phyloP scores from a whole-genome alignment of 1,140 invertebrate species.

The Brachionus rubens region DNA sequence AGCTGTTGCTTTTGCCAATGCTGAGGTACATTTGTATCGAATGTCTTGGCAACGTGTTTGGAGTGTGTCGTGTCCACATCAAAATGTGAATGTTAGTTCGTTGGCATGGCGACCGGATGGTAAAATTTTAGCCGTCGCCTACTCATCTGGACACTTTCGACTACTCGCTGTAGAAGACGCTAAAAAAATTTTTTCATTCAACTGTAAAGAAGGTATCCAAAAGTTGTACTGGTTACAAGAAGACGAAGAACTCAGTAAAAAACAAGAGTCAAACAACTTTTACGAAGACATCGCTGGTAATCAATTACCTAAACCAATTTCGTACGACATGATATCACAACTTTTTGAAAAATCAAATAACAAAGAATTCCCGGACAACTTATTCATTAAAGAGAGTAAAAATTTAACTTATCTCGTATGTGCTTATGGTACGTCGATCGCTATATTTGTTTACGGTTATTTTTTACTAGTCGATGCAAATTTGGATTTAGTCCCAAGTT shows the following conservation, averaged over 20 bases:
- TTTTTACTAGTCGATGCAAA: constrained; percentile 39
- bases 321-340: constrained; percentile 41
- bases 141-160: constrained; percentile 69
- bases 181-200: constrained; percentile 69
- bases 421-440: constrained; percentile 31
- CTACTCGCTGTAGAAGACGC: constrained; percentile 84
- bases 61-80: constrained; percentile 71
- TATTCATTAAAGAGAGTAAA: constrained; percentile 45
- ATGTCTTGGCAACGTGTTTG: constrained; percentile 89
- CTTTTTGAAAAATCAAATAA: constrained; percentile 44
- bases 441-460: constrained; percentile 44
- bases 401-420: constrained; percentile 38
- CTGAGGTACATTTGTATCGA: constrained; percentile 70
- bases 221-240: constrained; percentile 62
- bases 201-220: constrained; percentile 64
- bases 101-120: constrained; percentile 91
- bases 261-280: constrained; percentile 25
- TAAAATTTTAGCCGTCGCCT: constrained; percentile 70
- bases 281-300: not conserved
- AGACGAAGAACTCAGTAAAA: constrained; percentile 16
- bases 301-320: constrained; percentile 40
- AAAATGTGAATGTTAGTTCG: constrained; percentile 62
- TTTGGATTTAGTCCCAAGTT: constrained; percentile 35
- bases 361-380: constrained; percentile 43
- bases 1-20: constrained; percentile 75